phyloP scores from a whole-genome alignment of 2,113 vertebrate species.

The Sinocyclocheilus rhinocerous region DNA sequence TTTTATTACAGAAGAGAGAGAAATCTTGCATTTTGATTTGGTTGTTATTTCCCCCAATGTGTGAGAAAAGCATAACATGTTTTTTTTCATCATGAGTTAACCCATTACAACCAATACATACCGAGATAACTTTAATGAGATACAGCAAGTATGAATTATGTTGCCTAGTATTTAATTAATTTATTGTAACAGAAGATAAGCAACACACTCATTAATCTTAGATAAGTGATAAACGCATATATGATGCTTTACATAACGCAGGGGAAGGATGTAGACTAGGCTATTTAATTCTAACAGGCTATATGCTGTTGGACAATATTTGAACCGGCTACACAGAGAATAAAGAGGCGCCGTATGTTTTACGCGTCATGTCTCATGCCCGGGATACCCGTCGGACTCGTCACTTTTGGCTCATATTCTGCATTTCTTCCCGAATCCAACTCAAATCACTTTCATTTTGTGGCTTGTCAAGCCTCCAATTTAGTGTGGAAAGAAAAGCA shows the following conservation, averaged over 20 bases:
- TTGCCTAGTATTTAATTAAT: neutral
- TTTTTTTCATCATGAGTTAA: conserved; percentile 41
- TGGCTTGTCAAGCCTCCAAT: conserved; percentile 73
- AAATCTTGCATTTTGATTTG: conserved; percentile 74
- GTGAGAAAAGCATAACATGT: conserved; percentile 50
- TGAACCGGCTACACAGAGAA: neutral
- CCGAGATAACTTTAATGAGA: neutral
- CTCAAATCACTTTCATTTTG: conserved; percentile 70
- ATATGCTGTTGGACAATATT: neutral
- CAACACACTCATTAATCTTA: conserved; percentile 5
- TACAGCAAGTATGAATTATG: neutral
- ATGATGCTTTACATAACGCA: neutral
- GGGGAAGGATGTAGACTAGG: neutral
- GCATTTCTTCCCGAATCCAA: conserved; percentile 71
- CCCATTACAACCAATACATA: conserved; percentile 23
- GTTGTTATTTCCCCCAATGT: conserved; percentile 48
- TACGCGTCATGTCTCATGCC: conserved; percentile 49
- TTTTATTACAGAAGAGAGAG: conserved; percentile 72
- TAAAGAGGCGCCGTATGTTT: conserved; percentile 35
- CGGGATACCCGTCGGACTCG: conserved; percentile 62
- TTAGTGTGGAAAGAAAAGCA: conserved; percentile 77
- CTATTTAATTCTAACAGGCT: neutral
- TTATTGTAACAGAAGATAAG: neutral
- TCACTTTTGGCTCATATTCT: conserved; percentile 73
- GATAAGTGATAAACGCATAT: neutral